Evolutionary conservation across 1,140 invertebrate genomes (phyloP).

Genomic region (Papilio glaucus): DNA sequence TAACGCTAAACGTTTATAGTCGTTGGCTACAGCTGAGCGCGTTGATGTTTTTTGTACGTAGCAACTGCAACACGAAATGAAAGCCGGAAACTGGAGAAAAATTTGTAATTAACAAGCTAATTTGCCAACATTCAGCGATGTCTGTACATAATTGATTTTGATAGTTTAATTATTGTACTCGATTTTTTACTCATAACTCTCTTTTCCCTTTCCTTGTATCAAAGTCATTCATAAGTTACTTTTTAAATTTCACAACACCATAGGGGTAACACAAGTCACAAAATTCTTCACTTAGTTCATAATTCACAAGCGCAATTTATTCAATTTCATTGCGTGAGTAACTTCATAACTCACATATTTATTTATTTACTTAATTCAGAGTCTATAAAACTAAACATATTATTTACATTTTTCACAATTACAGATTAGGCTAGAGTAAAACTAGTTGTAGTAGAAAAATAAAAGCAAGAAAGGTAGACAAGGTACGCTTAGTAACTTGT

Average conservation of each 20-base stretch:
- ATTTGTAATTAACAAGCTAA: slow-evolving; percentile 18
- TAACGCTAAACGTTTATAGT: slow-evolving; percentile 23
- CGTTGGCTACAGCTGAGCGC: slow-evolving; percentile 12
- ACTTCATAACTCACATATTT: too few species aligned
- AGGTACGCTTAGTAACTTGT: background rate
- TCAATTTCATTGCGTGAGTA: too few species aligned
- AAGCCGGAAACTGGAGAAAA: slow-evolving; percentile 28
- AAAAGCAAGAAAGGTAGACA: background rate
- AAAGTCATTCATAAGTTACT: background rate
- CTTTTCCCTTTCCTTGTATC: background rate
- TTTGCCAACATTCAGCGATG: background rate
- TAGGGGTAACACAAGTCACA: too few species aligned
- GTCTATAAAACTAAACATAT: too few species aligned
- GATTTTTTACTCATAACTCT: background rate
- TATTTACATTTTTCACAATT: too few species aligned
- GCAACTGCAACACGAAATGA: slow-evolving; percentile 3
- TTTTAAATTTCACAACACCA: too few species aligned
- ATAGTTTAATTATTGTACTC: background rate
- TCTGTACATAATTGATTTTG: slow-evolving; percentile 1
- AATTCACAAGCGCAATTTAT: too few species aligned
- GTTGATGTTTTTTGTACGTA: slow-evolving; percentile 29
- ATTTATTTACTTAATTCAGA: too few species aligned
- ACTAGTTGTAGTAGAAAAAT: too few species aligned
- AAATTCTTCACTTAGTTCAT: too few species aligned
- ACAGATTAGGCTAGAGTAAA: too few species aligned